phyloP scores from a whole-genome alignment of 1,140 invertebrate genomes.

The Drosophila nebulosa region DNA sequence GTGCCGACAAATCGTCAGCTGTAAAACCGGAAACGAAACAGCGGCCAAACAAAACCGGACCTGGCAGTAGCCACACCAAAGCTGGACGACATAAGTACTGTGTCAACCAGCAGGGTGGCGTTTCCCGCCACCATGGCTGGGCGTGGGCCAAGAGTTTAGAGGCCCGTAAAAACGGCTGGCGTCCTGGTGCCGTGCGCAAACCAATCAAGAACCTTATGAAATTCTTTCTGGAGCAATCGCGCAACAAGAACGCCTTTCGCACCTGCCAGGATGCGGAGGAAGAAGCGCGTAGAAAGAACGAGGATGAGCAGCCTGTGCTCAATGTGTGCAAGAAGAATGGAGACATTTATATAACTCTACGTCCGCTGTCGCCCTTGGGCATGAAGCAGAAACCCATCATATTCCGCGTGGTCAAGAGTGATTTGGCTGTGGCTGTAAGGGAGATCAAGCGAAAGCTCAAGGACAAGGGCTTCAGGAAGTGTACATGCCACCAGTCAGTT shows the following conservation, averaged over 20 bases:
- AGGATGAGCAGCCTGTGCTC: slow-evolving; percentile 40
- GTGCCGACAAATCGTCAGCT: background rate
- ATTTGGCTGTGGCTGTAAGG: slow-evolving; percentile 27
- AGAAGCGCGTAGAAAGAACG: background rate
- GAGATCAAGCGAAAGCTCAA: slow-evolving; percentile 63
- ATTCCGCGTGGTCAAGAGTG: slow-evolving; percentile 69
- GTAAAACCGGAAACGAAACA: too few relatives aligned
- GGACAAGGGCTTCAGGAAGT: slow-evolving; percentile 60
- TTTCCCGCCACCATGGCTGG: slow-evolving; percentile 69
- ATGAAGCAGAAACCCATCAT: slow-evolving; percentile 50
- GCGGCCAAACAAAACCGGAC: background rate
- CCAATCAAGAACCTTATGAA: slow-evolving; percentile 70
- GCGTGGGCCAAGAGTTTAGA: slow-evolving; percentile 47
- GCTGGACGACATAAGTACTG: slow-evolving; percentile 51
- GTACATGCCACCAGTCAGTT: slow-evolving; percentile 58
- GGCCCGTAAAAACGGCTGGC: slow-evolving; percentile 55
- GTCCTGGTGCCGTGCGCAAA: slow-evolving; percentile 62
- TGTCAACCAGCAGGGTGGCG: slow-evolving; percentile 28
- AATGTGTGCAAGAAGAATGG: slow-evolving; percentile 67
- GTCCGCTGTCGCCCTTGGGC: slow-evolving; percentile 20
- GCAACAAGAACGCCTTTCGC: slow-evolving; percentile 4
- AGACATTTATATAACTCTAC: slow-evolving; percentile 59
- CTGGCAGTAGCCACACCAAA: slow-evolving; percentile 2
- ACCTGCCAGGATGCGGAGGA: slow-evolving; percentile 10
- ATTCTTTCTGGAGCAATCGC: slow-evolving; percentile 58